Evolutionary conservation across 2,797 vertebrate genomes (phyloP).

Genomic region (Nannoperca obscura): DNA sequence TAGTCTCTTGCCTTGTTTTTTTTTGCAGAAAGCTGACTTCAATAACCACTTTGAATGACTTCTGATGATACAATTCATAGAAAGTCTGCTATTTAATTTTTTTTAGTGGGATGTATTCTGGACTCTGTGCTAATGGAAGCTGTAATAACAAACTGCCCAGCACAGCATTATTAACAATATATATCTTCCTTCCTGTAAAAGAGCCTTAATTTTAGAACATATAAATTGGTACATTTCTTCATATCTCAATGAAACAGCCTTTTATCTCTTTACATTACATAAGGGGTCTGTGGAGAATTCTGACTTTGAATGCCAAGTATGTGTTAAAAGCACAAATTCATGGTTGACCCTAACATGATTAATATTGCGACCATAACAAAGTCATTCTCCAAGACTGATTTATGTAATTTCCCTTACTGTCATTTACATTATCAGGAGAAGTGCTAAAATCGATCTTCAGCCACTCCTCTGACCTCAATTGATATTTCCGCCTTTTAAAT

Average conservation of each 20-base stretch:
- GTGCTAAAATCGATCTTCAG: slow-evolving; percentile 63
- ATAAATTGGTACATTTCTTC: slow-evolving; percentile 69
- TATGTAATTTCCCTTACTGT: slow-evolving; percentile 63
- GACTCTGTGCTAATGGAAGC: slow-evolving; percentile 26
- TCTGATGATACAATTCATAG: background rate
- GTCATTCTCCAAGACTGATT: slow-evolving; percentile 68
- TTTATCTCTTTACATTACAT: slow-evolving; percentile 66
- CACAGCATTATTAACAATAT: slow-evolving; percentile 52
- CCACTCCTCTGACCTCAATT: slow-evolving; percentile 55
- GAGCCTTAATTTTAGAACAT: slow-evolving; percentile 44
- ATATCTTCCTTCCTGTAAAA: slow-evolving; percentile 34
- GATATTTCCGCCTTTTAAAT: slow-evolving; percentile 73
- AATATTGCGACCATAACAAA: slow-evolving; percentile 67
- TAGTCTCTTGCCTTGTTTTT: background rate
- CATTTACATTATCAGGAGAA: slow-evolving; percentile 63
- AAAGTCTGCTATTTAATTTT: slow-evolving; percentile 13
- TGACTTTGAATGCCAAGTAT: slow-evolving; percentile 51
- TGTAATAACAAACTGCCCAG: slow-evolving; percentile 51
- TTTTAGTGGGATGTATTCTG: slow-evolving; percentile 6
- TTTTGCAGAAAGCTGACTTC: background rate
- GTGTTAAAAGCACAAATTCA: slow-evolving; percentile 61
- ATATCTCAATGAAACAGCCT: slow-evolving; percentile 56
- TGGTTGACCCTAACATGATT: slow-evolving; percentile 72
- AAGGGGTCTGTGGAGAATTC: slow-evolving; percentile 38
- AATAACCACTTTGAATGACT: background rate